phyloP scores from a whole-genome alignment of 2,113 vertebrate species.

The Mustela lutreola region DNA sequence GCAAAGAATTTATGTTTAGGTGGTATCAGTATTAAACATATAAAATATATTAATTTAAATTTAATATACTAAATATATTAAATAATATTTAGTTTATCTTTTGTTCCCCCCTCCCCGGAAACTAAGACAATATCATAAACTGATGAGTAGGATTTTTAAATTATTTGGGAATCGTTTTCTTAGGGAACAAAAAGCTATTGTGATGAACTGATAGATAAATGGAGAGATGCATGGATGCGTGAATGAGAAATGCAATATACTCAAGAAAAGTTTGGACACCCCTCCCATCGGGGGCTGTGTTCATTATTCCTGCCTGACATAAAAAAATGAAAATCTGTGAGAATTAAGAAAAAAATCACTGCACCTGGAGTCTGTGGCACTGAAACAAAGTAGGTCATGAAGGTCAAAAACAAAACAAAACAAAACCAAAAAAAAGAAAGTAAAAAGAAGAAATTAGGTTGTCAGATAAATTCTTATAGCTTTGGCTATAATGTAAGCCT shows the following conservation, averaged over 20 bases:
- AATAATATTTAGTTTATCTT: not conserved
- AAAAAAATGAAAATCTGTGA: not conserved
- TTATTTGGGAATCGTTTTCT: not conserved
- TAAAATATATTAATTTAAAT: too few relatives aligned
- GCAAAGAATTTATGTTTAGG: not conserved
- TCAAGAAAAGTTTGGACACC: not conserved
- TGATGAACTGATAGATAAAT: not conserved
- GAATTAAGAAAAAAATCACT: not conserved
- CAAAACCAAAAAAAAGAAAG: not conserved
- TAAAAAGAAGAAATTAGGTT: not conserved
- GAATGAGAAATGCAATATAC: not conserved
- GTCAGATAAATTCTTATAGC: not conserved
- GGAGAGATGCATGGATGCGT: not conserved
- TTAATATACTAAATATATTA: not conserved
- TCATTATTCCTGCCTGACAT: not conserved
- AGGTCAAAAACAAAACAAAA: not conserved
- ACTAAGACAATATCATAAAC: not conserved
- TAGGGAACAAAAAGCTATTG: not conserved
- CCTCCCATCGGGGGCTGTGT: fast-evolving
- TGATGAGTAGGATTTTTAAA: not conserved
- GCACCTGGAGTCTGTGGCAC: not conserved
- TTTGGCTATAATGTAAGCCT: not conserved
- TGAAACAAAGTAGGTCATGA: not conserved
- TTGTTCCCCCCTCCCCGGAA: not conserved
- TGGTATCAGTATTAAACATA: not conserved